phyloP scores from a whole-genome alignment of 2,113 vertebrate species.

The Aramus guarauna region DNA sequence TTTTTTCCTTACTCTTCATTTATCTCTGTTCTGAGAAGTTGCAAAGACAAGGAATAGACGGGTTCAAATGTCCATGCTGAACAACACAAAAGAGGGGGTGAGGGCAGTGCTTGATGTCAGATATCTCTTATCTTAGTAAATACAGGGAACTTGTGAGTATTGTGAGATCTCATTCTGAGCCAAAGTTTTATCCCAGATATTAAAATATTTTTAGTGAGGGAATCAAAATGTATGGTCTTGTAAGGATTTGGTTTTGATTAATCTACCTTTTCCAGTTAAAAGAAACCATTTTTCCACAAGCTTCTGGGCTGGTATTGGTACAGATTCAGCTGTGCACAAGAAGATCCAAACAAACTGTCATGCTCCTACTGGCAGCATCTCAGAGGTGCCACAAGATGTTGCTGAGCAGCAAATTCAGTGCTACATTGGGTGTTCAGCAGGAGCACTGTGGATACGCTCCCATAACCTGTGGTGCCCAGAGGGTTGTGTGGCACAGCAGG shows the following conservation, averaged over 20 bases:
- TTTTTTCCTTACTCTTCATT: background rate
- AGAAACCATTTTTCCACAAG: background rate
- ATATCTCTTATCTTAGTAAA: background rate
- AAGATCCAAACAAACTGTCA: background rate
- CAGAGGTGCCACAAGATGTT: background rate
- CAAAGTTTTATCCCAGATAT: background rate
- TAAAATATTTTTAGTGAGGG: background rate
- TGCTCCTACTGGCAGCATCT: background rate
- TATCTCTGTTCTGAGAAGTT: background rate
- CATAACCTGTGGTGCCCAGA: background rate
- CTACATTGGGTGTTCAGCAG: background rate
- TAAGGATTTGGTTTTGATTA: background rate
- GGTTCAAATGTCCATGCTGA: background rate
- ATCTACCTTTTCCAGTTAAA: background rate
- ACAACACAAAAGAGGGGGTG: background rate
- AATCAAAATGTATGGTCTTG: background rate
- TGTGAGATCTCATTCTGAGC: background rate
- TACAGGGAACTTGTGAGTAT: background rate
- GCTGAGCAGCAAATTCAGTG: background rate
- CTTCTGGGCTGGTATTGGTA: background rate
- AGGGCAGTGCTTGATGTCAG: background rate
- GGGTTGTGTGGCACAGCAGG: background rate
- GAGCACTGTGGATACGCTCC: background rate
- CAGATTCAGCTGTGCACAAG: rapidly evolving
- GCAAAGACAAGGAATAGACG: background rate